These are phyloP conservation scores for Thamnophis sirtalis DNA, from an alignment of 2,113 vertebrate species.

Conservation along the genomic window DNA sequence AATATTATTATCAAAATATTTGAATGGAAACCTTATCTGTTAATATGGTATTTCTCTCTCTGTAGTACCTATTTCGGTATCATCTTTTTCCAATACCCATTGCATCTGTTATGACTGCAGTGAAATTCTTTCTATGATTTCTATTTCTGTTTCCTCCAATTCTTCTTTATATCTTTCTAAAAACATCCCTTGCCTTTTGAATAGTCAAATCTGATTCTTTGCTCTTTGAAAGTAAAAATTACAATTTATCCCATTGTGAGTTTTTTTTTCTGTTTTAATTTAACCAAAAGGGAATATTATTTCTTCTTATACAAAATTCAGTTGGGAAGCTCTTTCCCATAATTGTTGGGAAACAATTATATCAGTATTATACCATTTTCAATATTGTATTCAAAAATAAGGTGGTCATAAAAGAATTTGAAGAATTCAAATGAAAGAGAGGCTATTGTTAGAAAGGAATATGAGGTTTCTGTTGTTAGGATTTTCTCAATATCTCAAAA, in stretches of 20 bases:
- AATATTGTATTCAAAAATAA: background rate
- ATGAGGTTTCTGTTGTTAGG: background rate
- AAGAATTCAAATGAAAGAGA: background rate
- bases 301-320: background rate
- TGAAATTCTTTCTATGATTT: background rate
- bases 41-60: background rate
- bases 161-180: background rate
- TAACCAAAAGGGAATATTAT: background rate
- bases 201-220: background rate
- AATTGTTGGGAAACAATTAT: background rate
- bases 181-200: background rate
- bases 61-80: background rate
- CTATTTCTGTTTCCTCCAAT: background rate
- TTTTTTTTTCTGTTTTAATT: background rate
- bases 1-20: no score
- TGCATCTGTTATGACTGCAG: no score
- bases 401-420: background rate
- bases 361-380: background rate
- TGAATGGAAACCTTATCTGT: no score
- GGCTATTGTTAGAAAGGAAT: background rate
- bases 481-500: background rate
- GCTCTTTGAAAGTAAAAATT: background rate
- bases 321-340: background rate
- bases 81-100: background rate
- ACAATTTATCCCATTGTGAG: background rate